Base-by-base conservation (phyloP, 2,888 invertebrate species). In the Hydropsyche betteni region DNA sequence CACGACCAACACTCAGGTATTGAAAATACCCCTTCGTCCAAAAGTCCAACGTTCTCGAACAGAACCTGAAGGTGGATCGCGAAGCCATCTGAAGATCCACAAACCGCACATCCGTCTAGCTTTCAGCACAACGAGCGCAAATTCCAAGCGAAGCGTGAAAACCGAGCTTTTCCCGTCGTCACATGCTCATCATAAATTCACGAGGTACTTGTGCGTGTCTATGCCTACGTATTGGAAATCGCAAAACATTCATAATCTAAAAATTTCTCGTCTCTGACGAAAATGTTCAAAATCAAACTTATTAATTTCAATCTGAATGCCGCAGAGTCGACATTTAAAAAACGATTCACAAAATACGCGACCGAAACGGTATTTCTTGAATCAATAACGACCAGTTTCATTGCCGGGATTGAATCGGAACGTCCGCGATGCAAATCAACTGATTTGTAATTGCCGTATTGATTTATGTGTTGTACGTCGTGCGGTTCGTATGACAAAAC, bases 401-500 rank as follows among this genome's bases (percentile, higher is more conserved):
- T 5, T 53, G 53, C 14, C 12, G 53, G 53, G 5, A 53, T 53
- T 53, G 58, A 58, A 58, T 14, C 58, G 58, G 16, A 58, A 7
- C 58, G 58, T 16, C 58, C 58, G 58, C 58, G 58, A 58, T 58
- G 58, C 58, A 58, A 58, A 58, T 58, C 58, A 24, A 24, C 58
- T 36, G n/a, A 64, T 64, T 58, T 58, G 36, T 64, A 64, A 64
- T 64, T 64, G 64, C 36, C n/a, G 0, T 14, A 36, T 36, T 64
- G 64, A 64, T 64, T 36, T 36, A 36, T 64, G 44, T 44, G 10
- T 44, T 10, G 44, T 24, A 61, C 33, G 61, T 61, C 24, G 7
- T 61, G 61, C 61, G 61, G 24, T 16, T 61, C 33, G 61, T 61
- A 61, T 61, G 61, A 61, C 61, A 64, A 64, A 64, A 64, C 36